These are phyloP conservation scores for Gymnogyps californianus DNA, from an alignment of 2,113 vertebrate genomes.

Conservation along the genomic window DNA sequence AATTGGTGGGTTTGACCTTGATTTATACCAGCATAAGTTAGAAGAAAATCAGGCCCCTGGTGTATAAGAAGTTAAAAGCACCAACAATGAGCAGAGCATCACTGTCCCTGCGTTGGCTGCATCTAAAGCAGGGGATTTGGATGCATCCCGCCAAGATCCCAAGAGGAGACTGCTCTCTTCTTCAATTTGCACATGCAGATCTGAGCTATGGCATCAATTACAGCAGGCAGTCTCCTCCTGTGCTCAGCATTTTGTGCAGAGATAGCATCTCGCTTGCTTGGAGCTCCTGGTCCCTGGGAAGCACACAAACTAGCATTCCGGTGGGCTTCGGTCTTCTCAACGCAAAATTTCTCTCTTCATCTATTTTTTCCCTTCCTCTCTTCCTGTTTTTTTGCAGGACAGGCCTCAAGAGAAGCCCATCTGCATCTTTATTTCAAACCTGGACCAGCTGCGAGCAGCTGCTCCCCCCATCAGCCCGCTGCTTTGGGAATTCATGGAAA, in stretches of 20 bases:
- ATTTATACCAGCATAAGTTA: not conserved
- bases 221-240: not conserved
- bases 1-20: not conserved
- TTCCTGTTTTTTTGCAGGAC: constrained; percentile 68
- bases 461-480: constrained; percentile 85
- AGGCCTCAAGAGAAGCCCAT: constrained; percentile 88
- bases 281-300: not conserved
- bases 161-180: not conserved
- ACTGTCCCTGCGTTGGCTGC: accelerated
- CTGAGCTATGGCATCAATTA: not conserved
- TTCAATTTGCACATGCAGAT: not conserved
- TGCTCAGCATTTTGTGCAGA: not conserved
- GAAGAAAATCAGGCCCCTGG: not conserved
- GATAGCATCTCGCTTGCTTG: not conserved
- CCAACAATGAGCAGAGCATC: not conserved
- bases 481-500: constrained; percentile 90
- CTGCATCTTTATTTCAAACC: constrained; percentile 87
- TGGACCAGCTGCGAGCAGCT: constrained; percentile 82
- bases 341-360: not conserved
- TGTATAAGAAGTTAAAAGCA: not conserved
- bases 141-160: not conserved
- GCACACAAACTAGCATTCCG: not conserved
- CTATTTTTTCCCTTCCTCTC: not conserved
- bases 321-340: accelerated
- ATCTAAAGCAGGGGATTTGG: not conserved